phyloP scores from a whole-genome alignment of 2,113 vertebrate species.

The human region DNA sequence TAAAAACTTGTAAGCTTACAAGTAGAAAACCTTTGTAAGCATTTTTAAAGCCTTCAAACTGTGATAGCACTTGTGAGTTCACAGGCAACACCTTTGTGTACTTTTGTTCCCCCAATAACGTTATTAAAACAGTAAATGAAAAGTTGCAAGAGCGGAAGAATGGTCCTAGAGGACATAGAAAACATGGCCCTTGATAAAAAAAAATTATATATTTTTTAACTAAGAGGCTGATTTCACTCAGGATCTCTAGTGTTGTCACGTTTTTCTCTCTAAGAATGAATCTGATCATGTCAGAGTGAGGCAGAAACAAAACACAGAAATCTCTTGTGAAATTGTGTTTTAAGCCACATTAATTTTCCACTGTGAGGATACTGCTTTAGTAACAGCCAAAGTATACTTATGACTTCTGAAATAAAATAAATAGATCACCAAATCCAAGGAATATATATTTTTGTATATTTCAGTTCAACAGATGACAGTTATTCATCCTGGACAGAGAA shows the following conservation, averaged over 20 bases:
- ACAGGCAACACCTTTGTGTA: not conserved
- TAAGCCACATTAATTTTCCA: not conserved
- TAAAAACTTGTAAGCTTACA: not conserved
- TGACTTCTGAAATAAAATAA: not conserved
- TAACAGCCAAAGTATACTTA: not conserved
- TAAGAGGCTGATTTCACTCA: not conserved
- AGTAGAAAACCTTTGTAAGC: not conserved
- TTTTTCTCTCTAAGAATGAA: slow-evolving; percentile 8
- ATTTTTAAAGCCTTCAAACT: not conserved
- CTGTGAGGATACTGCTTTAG: not conserved
- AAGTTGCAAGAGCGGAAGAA: not conserved
- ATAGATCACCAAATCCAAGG: not conserved
- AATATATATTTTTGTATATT: not conserved
- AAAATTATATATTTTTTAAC: not conserved
- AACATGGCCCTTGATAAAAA: not conserved
- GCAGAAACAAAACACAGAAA: not conserved
- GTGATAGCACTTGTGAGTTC: not conserved
- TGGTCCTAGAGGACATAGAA: not conserved
- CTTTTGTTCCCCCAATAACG: not conserved
- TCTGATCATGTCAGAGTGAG: not conserved
- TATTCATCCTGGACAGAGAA: not conserved
- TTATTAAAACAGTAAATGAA: slow-evolving; percentile 11
- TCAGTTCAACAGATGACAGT: not conserved
- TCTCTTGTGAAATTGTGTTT: slow-evolving; percentile 11
- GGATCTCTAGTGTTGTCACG: not conserved